phyloP scores from a whole-genome alignment of 2,113 vertebrate species.

The Nematolebias whitei region DNA sequence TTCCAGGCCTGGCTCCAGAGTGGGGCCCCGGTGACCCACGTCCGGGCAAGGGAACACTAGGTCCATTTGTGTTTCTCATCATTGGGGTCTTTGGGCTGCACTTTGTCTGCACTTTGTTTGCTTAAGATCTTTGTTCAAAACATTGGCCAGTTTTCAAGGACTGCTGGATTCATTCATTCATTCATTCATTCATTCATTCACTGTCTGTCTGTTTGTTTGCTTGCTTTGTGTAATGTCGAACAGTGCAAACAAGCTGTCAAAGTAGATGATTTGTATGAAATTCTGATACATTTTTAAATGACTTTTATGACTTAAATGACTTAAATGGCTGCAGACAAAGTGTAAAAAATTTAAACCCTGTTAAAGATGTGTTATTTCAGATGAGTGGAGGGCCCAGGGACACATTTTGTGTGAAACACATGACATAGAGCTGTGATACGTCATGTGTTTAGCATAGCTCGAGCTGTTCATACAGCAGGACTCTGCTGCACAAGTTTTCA shows the following conservation, averaged over 20 bases:
- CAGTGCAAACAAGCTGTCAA: slow-evolving; percentile 29
- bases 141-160: no score
- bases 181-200: no score
- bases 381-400: slow-evolving; percentile 45
- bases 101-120: no score
- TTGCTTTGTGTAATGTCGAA: slow-evolving; percentile 7
- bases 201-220: no score
- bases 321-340: slow-evolving; percentile 36
- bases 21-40: no score
- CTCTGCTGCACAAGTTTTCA: slow-evolving; percentile 28
- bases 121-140: no score
- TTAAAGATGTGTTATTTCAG: slow-evolving; percentile 14
- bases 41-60: no score
- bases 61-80: no score
- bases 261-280: slow-evolving; percentile 23
- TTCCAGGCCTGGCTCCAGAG: no score
- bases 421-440: slow-evolving; percentile 3
- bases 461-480: slow-evolving; percentile 7
- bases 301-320: no score
- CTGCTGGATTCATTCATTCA: no score
- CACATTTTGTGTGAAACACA: slow-evolving; percentile 14
- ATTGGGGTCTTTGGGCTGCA: no score
- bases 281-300: slow-evolving; percentile 29
- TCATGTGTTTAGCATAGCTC: slow-evolving; percentile 12
- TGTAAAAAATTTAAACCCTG: slow-evolving; percentile 40